Conservation (phyloP, 2,797 vertebrate species). For the Sphenopsis melanotis region DNA sequence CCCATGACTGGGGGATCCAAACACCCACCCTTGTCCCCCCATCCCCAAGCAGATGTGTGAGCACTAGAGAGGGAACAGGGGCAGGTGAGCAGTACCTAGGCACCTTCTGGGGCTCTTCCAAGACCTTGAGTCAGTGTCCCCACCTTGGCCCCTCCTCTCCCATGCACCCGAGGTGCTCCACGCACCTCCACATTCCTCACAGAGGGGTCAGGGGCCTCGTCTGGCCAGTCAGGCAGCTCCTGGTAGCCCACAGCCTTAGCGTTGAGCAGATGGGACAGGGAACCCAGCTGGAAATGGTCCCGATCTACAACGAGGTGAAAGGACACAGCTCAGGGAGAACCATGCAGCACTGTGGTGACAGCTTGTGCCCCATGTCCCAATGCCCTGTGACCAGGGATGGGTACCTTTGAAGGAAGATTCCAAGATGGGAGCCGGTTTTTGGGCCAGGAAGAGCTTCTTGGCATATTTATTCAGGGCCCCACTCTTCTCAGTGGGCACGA, state of each 20-base stretch:
- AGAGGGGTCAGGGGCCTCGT: slow-evolving; percentile 92
- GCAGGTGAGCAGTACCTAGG: slow-evolving; percentile 58
- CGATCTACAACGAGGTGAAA: slow-evolving; percentile 77
- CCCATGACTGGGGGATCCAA: background rate
- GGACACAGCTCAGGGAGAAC: background rate
- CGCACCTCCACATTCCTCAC: slow-evolving; percentile 98
- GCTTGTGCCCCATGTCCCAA: rapidly evolving
- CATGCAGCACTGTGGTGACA: background rate
- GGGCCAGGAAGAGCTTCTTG: slow-evolving; percentile 96
- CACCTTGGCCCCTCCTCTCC: too few relatives aligned
- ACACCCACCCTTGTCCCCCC: background rate
- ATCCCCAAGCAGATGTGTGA: background rate
- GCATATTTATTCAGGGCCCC: slow-evolving; percentile 95
- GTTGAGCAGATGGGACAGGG: slow-evolving; percentile 94
- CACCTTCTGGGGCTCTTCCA: slow-evolving; percentile 85
- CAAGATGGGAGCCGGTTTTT: slow-evolving; percentile 93
- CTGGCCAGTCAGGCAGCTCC: slow-evolving; percentile 95
- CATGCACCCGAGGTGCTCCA: background rate
- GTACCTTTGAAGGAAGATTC: slow-evolving; percentile 99
- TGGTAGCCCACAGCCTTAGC: slow-evolving; percentile 97
- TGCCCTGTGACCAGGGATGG: background rate
- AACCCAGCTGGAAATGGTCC: slow-evolving; percentile 98
- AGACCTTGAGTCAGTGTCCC: slow-evolving; percentile 71
- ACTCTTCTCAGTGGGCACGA: slow-evolving; percentile 93
- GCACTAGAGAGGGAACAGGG: background rate